Evolutionary conservation across 1,140 invertebrate genomes (phyloP).

Genomic region (Heliconius nattereri): DNA sequence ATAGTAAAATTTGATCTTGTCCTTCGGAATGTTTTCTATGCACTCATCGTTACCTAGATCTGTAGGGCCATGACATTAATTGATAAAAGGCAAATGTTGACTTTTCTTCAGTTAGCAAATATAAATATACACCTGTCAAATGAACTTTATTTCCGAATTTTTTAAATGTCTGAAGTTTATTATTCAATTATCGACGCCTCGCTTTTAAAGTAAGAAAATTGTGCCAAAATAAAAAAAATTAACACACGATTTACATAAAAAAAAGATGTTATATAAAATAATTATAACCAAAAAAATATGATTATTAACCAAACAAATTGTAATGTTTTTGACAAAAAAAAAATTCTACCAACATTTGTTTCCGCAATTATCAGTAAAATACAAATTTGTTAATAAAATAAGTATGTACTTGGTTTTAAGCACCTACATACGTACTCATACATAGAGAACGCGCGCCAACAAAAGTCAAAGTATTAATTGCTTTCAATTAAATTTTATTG

Average conservation of each 20-base stretch:
- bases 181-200: too few species aligned
- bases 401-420: not conserved
- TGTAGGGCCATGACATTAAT: conserved; percentile 21
- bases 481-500: conserved; percentile 26
- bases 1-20: not conserved
- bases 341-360: not conserved
- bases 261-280: too few species aligned
- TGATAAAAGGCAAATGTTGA: conserved; percentile 7
- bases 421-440: not conserved
- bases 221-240: too few species aligned
- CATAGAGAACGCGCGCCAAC: not conserved
- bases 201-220: too few species aligned
- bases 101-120: not conserved
- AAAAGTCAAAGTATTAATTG: conserved; percentile 19
- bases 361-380: not conserved
- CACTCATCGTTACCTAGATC: conserved; percentile 5
- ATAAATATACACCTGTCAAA: too few species aligned
- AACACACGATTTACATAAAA: too few species aligned
- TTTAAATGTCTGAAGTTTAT: too few species aligned
- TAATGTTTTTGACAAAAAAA: not conserved
- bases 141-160: too few species aligned
- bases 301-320: too few species aligned
- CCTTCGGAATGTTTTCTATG: not conserved
- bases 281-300: too few species aligned
- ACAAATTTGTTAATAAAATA: conserved; percentile 2